Percentiles rank a stretch among this genome's conserved stretches.
phyloP scores from a whole-genome alignment of 2,797 vertebrate species.

The Acanthis flammea region DNA sequence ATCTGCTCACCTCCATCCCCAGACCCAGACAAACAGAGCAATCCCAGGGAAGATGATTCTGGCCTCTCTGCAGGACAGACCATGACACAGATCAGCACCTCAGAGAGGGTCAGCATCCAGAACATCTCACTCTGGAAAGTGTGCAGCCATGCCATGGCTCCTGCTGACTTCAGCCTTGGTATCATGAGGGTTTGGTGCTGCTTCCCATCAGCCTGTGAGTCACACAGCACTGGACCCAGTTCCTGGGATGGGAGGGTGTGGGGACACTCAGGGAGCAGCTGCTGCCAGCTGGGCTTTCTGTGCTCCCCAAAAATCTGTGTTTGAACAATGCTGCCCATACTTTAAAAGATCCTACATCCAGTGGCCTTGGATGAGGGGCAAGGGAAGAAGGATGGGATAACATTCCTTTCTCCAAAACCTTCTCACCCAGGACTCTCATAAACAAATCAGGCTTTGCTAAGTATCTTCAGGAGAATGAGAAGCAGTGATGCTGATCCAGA shows the following conservation, averaged over 20 bases:
- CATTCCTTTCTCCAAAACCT: background rate
- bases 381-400: background rate
- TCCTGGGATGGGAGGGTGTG: background rate
- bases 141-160: background rate
- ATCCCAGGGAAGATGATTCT: background rate
- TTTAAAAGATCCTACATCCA: background rate
- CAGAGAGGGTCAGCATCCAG: background rate
- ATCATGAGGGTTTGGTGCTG: background rate
- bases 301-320: background rate
- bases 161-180: background rate
- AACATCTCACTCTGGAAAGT: background rate
- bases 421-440: background rate
- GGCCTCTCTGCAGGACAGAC: background rate
- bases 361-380: background rate
- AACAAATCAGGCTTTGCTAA: background rate
- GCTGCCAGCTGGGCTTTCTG: background rate
- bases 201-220: background rate
- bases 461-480: background rate
- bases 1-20: background rate
- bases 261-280: background rate
- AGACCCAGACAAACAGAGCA: background rate
- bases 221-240: background rate
- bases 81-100: accelerated
- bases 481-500: background rate
- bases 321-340: background rate